phyloP scores from a whole-genome alignment of 2,797 vertebrate genomes.

The Myiotriccus ornatus region DNA sequence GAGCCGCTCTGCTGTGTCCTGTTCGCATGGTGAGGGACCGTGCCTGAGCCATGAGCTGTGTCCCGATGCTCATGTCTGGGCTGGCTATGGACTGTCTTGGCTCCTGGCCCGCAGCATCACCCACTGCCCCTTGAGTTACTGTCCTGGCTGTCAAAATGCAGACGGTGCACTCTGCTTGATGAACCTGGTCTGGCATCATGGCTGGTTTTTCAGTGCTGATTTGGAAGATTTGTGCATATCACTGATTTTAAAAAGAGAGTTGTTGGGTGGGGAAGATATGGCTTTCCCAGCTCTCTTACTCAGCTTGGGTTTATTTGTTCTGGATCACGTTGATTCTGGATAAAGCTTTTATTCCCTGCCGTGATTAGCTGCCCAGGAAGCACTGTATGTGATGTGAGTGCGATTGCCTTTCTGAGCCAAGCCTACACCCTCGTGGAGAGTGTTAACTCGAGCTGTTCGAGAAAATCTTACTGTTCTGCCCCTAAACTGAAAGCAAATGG shows the following conservation, averaged over 20 bases:
- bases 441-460: neutral
- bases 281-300: neutral
- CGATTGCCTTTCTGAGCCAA: neutral
- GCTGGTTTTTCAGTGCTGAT: neutral
- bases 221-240: neutral
- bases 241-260: neutral
- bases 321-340: neutral
- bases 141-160: neutral
- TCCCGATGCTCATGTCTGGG: fast-evolving
- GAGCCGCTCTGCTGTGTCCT: fast-evolving
- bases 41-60: fast-evolving
- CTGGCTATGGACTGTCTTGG: neutral
- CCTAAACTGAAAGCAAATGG: neutral
- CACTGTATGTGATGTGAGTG: fast-evolving
- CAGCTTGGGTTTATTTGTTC: neutral
- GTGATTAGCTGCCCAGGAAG: fast-evolving
- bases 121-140: fast-evolving
- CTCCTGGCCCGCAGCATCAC: neutral
- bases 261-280: neutral
- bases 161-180: fast-evolving
- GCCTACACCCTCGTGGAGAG: neutral
- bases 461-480: neutral
- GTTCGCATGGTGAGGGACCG: fast-evolving
- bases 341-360: neutral
- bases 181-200: neutral